Conservation (phyloP, 2,797 vertebrate species). For the Onychomys torridus region DNA sequence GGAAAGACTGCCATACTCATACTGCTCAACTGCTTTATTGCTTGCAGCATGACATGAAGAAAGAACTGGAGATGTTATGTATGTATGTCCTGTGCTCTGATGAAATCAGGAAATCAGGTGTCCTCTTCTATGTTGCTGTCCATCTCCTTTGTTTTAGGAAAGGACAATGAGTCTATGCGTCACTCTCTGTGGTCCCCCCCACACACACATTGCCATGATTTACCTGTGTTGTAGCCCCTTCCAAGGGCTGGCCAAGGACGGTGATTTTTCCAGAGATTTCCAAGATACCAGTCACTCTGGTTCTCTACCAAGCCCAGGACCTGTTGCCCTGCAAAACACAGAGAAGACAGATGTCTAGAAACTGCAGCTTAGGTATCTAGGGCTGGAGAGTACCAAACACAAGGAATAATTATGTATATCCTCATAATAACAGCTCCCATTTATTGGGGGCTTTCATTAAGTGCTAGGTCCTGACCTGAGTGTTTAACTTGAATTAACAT, state of each 20-base stretch:
- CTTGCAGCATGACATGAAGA: background rate
- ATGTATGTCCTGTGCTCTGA: fast-evolving
- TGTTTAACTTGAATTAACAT: background rate
- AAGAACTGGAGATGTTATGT: background rate
- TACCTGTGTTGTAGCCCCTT: constrained; percentile 98
- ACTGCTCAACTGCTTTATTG: fast-evolving
- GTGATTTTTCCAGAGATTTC: constrained; percentile 99
- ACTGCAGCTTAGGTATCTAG: background rate
- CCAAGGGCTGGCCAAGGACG: constrained; percentile 97
- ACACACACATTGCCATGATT: background rate
- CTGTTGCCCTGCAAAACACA: constrained; percentile 93
- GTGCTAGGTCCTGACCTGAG: background rate
- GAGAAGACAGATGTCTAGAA: constrained; percentile 68
- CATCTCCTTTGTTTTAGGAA: background rate
- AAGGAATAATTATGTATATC: background rate
- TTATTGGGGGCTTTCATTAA: background rate
- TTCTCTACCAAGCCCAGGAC: constrained; percentile 98
- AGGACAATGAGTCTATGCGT: fast-evolving
- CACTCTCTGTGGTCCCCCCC: background rate
- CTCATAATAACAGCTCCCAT: fast-evolving
- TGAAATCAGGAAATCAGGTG: background rate
- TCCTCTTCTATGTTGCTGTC: background rate
- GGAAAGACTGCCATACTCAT: background rate
- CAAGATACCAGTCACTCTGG: constrained; percentile 99
- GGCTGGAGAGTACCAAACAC: background rate